A percentile compares a stretch with the other conserved stretches of the same genome.
Evolutionary conservation across 2,888 invertebrate species (phyloP).

Genomic region (Cosmia pyralina): DNA sequence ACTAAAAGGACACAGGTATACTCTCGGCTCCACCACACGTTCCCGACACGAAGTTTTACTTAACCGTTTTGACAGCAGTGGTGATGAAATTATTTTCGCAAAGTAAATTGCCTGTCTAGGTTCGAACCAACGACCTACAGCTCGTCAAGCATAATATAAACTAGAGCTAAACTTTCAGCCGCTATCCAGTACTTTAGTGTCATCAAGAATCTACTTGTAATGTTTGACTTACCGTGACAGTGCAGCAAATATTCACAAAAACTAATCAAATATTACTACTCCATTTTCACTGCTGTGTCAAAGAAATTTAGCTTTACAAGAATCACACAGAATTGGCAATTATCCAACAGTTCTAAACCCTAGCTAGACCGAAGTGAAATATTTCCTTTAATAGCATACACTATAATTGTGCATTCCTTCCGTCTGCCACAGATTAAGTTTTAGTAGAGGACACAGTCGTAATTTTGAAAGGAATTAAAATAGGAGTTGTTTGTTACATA

Average conservation of each 20-base stretch:
- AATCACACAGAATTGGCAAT: slow-evolving; percentile 64
- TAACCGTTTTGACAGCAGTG: background rate
- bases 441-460: background rate
- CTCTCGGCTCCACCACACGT: no score
- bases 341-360: slow-evolving; percentile 58
- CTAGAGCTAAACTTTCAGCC: background rate
- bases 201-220: background rate
- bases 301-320: slow-evolving; percentile 51
- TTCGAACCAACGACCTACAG: background rate
- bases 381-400: slow-evolving; percentile 67
- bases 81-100: background rate
- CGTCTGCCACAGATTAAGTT: slow-evolving; percentile 56
- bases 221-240: slow-evolving; percentile 8
- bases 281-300: background rate
- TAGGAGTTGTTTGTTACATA: background rate
- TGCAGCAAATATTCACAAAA: slow-evolving; percentile 26
- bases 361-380: slow-evolving; percentile 58
- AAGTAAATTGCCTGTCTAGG: background rate
- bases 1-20: no score
- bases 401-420: slow-evolving; percentile 69
- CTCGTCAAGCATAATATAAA: background rate
- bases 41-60: background rate
- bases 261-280: slow-evolving; percentile 24
- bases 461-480: background rate
- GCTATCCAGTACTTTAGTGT: background rate